Base-by-base conservation (phyloP, 2,888 invertebrate genomes). In the Campoletis raptor region DNA sequence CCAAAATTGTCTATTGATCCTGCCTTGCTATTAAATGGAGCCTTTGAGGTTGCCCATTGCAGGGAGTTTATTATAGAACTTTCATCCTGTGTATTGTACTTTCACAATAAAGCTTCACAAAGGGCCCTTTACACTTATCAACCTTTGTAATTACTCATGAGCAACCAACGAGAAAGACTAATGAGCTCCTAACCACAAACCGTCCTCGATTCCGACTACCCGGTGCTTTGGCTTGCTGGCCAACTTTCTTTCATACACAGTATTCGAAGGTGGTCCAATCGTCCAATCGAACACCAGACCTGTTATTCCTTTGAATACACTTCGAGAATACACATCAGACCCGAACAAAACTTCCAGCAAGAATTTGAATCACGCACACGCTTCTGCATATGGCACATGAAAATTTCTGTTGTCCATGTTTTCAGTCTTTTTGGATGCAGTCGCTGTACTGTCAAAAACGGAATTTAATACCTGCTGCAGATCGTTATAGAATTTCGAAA, bases 1-100 rank as follows among this genome's bases (percentile, higher is more conserved):
- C 86, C 57, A 74, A 76, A 84, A 61, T 86, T 87, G 81, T 87
- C 82, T 85, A 82, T 57, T 42, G 40, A 40, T 70, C 48, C 36
- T 67, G 48, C 48, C 36, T 64, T 37, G 37, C 72, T 42, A 54
- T 69, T 37, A 24, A n/a, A 37, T 18, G 40, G 48, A 21, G 52
- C 40, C 69, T 54, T 40, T 67, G 78, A 18, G 40, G 54, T 24
- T 30, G 10, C 36, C 6, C 40, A 18, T 48, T 52, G 48, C 72
- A n/a, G 30, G 9, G 18, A 48, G 30, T 72, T 4, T 30, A 15
- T 52, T 30, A 30, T 52, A n/a, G 30, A 52, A 24, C 24, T 30
- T 72, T 52, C 48, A 72, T 24, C 30, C 57, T 45, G 57, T 5
- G 12, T 30, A 61, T 40, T 45, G 42, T 61, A 24, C 21, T 42